phyloP scores from a whole-genome alignment of 2,888 invertebrate genomes.

The Holacanthella duospinosa region DNA sequence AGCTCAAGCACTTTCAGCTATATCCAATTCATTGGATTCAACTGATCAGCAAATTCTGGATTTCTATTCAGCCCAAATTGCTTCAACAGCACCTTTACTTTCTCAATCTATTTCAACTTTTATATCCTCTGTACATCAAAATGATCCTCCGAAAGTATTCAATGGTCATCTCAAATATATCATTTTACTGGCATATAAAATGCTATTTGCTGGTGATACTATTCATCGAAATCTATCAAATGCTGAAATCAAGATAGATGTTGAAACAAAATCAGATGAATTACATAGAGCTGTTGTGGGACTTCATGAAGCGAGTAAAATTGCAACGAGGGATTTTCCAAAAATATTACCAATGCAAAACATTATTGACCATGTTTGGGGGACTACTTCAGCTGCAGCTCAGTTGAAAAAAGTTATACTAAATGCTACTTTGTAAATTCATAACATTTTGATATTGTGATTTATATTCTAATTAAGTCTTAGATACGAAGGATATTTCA shows the following conservation, averaged over 20 bases:
- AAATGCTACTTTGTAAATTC: constrained; percentile 15
- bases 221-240: constrained; percentile 74
- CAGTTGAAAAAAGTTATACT: constrained; percentile 33
- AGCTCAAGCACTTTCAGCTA: constrained; percentile 3
- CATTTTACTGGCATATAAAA: constrained; percentile 81
- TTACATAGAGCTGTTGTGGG: constrained; percentile 29
- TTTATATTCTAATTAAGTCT: background rate
- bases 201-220: constrained; percentile 89
- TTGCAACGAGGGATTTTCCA: constrained; percentile 29
- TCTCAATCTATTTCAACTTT: constrained; percentile 86
- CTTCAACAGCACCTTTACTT: constrained; percentile 71
- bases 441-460: background rate
- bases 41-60: constrained; percentile 73
- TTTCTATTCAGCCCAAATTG: constrained; percentile 78
- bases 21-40: constrained; percentile 10
- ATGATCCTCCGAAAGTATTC: constrained; percentile 84
- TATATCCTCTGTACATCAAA: constrained; percentile 78
- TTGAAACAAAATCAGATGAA: constrained; percentile 31
- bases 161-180: constrained; percentile 90
- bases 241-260: constrained; percentile 42
- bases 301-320: constrained; percentile 29
- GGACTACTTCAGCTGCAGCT: constrained; percentile 24
- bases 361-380: constrained; percentile 30
- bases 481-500: too few species aligned
- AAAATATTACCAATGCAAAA: constrained; percentile 31